Percentiles rank a stretch among this genome's conserved stretches.
Conservation (phyloP, 2,797 vertebrate species). For the Falco concolor region DNA sequence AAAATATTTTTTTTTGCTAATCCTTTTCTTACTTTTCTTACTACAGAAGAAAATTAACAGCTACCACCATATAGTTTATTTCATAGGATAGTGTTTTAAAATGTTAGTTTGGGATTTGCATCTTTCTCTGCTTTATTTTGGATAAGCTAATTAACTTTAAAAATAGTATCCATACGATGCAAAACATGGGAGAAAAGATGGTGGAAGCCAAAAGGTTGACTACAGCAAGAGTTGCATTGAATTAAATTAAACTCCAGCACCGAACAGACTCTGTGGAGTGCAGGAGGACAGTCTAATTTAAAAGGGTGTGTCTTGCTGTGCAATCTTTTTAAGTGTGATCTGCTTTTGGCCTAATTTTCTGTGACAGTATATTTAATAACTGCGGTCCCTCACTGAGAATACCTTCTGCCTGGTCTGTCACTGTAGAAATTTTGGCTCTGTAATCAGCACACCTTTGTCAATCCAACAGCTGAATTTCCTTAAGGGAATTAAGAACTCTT, state of each 20-base stretch:
- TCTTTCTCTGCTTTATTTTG: conserved; percentile 38
- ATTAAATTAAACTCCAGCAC: conserved; percentile 46
- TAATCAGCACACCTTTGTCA: neutral
- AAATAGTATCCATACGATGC: conserved; percentile 47
- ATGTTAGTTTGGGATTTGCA: neutral
- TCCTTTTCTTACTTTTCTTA: neutral
- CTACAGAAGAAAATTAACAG: neutral
- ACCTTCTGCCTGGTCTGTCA: conserved; percentile 57
- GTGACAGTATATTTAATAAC: conserved; percentile 58
- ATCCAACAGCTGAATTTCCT: neutral
- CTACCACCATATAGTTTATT: neutral
- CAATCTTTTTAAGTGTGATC: conserved; percentile 24
- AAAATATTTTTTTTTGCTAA: neutral
- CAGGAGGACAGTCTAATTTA: conserved; percentile 21
- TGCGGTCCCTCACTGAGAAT: conserved; percentile 44
- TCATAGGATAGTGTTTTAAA: neutral
- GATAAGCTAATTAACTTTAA: conserved; percentile 61
- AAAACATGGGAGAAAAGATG: conserved; percentile 54
- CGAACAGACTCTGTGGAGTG: conserved; percentile 1
- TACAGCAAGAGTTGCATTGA: conserved; percentile 31
- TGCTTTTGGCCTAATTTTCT: conserved; percentile 54
- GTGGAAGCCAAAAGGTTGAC: conserved; percentile 63
- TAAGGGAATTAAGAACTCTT: conserved; percentile 2
- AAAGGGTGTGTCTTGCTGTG: conserved; percentile 48
- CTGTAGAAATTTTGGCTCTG: conserved; percentile 24